Percentiles rank a stretch among this genome's conserved stretches.
Evolutionary conservation across 2,888 invertebrate genomes (phyloP).

Genomic region (Dioctria rufipes): DNA sequence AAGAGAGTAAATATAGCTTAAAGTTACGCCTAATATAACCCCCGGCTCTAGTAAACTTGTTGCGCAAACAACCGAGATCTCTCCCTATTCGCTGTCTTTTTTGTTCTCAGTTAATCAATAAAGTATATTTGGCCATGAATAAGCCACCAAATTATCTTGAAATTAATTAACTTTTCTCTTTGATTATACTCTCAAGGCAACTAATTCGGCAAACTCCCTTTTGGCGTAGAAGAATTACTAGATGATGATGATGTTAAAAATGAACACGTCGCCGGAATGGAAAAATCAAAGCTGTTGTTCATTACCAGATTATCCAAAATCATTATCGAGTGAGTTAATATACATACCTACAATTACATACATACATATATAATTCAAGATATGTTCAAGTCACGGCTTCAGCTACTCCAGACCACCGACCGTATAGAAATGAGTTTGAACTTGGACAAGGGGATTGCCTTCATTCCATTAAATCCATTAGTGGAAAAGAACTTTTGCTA

Average conservation of each 20-base stretch:
- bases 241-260: too few species aligned
- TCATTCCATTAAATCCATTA: conserved; percentile 32
- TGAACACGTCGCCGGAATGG: too few species aligned
- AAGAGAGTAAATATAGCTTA: background rate
- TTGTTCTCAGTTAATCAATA: background rate
- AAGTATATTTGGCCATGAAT: background rate
- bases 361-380: background rate
- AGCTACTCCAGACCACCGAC: background rate
- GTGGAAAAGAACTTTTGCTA: conserved; percentile 17
- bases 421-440: background rate
- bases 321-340: background rate
- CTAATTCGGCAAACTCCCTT: background rate
- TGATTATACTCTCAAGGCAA: background rate
- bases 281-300: too few species aligned
- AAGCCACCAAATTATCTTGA: background rate
- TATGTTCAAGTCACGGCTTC: background rate
- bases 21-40: background rate
- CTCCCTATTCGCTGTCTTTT: background rate
- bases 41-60: background rate
- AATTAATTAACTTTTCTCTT: conserved; percentile 18
- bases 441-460: background rate
- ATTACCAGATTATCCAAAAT: background rate
- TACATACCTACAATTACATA: background rate
- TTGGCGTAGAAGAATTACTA: background rate
- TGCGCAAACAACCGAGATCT: background rate